Conservation (phyloP, 2,888 invertebrate genomes). For the Drosophila anceps region DNA sequence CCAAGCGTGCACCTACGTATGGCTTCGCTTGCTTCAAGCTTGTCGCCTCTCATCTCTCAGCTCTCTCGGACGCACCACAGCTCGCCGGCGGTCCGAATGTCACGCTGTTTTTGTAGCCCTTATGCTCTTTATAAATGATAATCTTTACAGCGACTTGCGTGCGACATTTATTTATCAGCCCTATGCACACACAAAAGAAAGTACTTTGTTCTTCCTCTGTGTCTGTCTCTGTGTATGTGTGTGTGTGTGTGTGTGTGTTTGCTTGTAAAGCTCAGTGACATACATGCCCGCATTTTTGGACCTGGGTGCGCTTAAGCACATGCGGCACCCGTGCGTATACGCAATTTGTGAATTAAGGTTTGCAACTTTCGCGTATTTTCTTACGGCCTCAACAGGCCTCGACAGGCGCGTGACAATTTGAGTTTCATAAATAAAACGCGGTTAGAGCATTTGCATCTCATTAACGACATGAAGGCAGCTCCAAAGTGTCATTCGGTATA, state of each 20-base stretch:
- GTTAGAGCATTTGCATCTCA: constrained; percentile 37
- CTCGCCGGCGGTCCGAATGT: constrained; percentile 7
- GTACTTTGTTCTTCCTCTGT: constrained; percentile 1
- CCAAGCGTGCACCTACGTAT: constrained; percentile 52
- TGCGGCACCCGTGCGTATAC: constrained; percentile 53
- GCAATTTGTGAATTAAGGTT: constrained; percentile 57
- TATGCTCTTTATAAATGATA: constrained; percentile 69
- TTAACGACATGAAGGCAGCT: constrained; percentile 19
- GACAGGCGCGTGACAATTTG: constrained; percentile 34
- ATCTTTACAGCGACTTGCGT: constrained; percentile 57
- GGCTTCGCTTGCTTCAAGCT: constrained; percentile 54
- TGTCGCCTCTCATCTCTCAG: not conserved
- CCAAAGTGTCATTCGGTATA: constrained; percentile 6
- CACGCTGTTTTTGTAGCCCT: constrained; percentile 37
- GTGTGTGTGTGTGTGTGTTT: not conserved
- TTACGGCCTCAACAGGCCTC: constrained; percentile 22
- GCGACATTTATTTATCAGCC: constrained; percentile 66
- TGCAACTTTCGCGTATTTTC: constrained; percentile 26
- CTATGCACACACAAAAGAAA: constrained; percentile 9
- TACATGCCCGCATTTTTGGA: constrained; percentile 25
- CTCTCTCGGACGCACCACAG: not conserved
- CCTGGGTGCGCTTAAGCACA: constrained; percentile 8
- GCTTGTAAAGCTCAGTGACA: constrained; percentile 43
- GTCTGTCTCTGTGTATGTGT: not conserved
- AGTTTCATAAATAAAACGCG: constrained; percentile 19